phyloP scores from a whole-genome alignment of 2,797 vertebrate genomes.

The Melanotaenia parkinsoni region DNA sequence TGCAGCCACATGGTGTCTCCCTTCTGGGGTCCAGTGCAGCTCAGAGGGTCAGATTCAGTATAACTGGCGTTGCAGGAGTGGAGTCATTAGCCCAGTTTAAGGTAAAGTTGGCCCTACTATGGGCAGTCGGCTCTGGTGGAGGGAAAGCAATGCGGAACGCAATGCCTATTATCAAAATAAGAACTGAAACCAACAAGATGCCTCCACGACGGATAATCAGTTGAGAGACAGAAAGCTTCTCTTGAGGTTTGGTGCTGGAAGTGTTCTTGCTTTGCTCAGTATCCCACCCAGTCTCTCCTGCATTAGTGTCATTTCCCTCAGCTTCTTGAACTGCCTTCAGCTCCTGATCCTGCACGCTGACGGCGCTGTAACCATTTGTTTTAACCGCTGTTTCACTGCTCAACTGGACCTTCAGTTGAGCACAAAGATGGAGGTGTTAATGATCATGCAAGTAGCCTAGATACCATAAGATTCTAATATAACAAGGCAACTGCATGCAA shows the following conservation, averaged over 20 bases:
- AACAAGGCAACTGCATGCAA: background rate
- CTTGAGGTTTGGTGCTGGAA: slow-evolving; percentile 25
- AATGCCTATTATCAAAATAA: slow-evolving; percentile 78
- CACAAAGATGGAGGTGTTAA: slow-evolving; percentile 23
- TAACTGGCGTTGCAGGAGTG: slow-evolving; percentile 38
- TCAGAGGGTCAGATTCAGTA: slow-evolving; percentile 43
- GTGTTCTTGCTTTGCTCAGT: slow-evolving; percentile 41
- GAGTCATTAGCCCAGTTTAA: slow-evolving; percentile 67
- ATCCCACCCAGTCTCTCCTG: slow-evolving; percentile 17
- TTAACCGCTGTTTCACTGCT: slow-evolving; percentile 40
- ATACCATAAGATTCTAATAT: background rate
- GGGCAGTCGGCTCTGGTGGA: slow-evolving; percentile 41
- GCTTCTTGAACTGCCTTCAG: slow-evolving; percentile 30
- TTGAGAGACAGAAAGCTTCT: slow-evolving; percentile 61
- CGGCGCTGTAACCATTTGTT: slow-evolving; percentile 56
- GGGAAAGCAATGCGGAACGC: slow-evolving; percentile 77
- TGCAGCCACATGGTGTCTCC: slow-evolving; percentile 20
- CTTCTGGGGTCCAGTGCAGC: slow-evolving; percentile 14
- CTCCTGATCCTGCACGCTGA: slow-evolving; percentile 65
- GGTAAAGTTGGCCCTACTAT: slow-evolving; percentile 58
- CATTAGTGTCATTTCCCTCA: slow-evolving; percentile 10
- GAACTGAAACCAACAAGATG: slow-evolving; percentile 48
- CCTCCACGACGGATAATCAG: slow-evolving; percentile 78
- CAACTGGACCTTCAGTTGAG: slow-evolving; percentile 42
- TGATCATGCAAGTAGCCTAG: slow-evolving; percentile 3